Base-by-base conservation (phyloP, 2,888 invertebrate genomes). In the Eledona agricola region DNA sequence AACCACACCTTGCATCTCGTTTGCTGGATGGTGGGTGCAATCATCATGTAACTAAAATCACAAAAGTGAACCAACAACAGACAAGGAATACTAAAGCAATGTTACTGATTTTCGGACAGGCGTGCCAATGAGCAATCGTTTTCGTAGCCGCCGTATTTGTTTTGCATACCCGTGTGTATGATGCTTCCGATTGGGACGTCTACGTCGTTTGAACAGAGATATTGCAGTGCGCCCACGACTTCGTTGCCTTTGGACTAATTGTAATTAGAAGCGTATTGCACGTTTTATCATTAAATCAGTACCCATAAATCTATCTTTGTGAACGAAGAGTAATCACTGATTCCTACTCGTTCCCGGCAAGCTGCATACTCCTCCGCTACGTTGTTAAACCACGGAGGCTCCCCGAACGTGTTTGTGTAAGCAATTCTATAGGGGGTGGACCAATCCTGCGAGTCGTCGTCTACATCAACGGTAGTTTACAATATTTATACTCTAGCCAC, bases 151-250 rank as follows among this genome's bases (percentile, higher is more conserved):
- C 98, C 98, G 4, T 84, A 82, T 56, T 84, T 80, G 77, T 98
- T 97, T 77, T 97, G 96, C 96, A 98, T 96, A 58, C 98, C 98
- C 0, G 96, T 96, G 75, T 97, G 97, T 55, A 96, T 93, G 60
- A 97, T 93, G 66, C 90, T 88, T 13, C 96, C 96, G 1, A 94
- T 82, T 0, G 95, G 91, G 1, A 95, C 92, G 73, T 98, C 95
- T 4, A 98, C 93, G 75, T 98, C 90, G 72, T 97, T 97, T 1
- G 96, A 96, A 72, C 98, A 98, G 15, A 98, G 77, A 75, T 90
- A 92, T 75, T 98, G 97, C 7, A 98, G 80, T 34, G 90, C 83
- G 45, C 93, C 86, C 0, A 96, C 90, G 1, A 95, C 94, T 78
- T 96, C 96, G 25, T 81, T 82, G 0, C 90, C 91, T 73, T 89